Conservation (phyloP, 1,140 invertebrate genomes). For the Gyrodactylus bullatarudis region DNA sequence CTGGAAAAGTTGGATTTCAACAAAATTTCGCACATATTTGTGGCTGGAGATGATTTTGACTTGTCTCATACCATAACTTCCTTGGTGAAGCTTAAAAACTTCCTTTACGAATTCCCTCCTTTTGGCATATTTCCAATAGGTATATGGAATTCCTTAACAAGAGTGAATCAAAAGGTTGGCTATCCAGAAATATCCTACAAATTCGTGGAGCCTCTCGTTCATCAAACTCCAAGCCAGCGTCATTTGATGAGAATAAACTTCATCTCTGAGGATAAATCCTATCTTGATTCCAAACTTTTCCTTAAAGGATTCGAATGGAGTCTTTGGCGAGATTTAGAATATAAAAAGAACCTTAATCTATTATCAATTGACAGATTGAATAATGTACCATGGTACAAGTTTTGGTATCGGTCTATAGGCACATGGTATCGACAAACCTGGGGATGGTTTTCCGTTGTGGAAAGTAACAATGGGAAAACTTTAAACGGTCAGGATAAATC, state of each 20-base stretch:
- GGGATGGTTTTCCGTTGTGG: background rate
- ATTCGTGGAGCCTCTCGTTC: background rate
- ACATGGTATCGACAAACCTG: background rate
- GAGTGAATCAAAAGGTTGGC: background rate
- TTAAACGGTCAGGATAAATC: background rate
- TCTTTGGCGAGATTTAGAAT: background rate
- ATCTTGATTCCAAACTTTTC: background rate
- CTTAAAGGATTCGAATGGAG: background rate
- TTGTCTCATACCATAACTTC: background rate
- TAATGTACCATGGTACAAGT: background rate
- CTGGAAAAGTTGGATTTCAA: background rate
- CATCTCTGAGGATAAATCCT: background rate
- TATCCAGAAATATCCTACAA: background rate
- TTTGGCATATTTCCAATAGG: background rate
- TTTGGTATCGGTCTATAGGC: background rate
- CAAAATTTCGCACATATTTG: background rate
- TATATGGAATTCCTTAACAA: background rate
- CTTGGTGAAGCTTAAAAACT: background rate
- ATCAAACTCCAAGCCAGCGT: background rate
- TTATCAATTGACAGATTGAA: background rate
- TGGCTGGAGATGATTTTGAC: background rate
- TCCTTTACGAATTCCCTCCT: background rate
- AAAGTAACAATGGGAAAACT: background rate
- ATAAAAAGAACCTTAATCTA: background rate
- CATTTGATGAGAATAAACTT: background rate